Evolutionary conservation across 2,888 invertebrate species (phyloP), one percentile per base, ranked within the genome.

Genomic region (Cryptus viduatorius): DNA sequence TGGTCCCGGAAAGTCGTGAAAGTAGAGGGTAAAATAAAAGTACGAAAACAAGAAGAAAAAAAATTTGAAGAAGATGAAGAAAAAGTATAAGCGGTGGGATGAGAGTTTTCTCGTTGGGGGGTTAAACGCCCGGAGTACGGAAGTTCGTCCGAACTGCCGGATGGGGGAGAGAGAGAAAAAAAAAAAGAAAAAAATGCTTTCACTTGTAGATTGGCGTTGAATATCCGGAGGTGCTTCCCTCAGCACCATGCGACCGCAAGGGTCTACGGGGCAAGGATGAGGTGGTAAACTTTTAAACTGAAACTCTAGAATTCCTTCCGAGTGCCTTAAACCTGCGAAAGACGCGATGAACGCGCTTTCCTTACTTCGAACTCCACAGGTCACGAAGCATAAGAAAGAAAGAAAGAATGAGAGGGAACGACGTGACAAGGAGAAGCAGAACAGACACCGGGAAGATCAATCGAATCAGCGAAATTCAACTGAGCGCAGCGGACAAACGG

Each of bases 391-490:
- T 46, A 7, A 50, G 44, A 59, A 56, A 44, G 44, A 59, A 56
- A 44, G 44, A 69, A 68, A 78, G 69, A 75, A 29, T 19, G 61
- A 61, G 79, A 64, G 53, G 81, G 79, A 73, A 83, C 14, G 71
- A 19, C n/a, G 29, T 59, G 46, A 29, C 31, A 44, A 65, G 24
- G 61, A 64, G 31, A 76, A 42, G 10, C 56, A 56, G 65, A 56
- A 46, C 37, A 65, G 71, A 65, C 19, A 69, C 56, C 3, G 37
- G 53, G 69, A 56, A 79, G 86, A 86, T 90, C 89, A 91, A 90
- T 90, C 82, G 90, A 90, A 91, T 91, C 89, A 90, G 89, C 85
- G 84, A 87, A 90, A 90, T 87, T 86, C 87, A 88, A 85, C 86
- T 50, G 65, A 75, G 77, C 81, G 82, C 65, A 48, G 53, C 73